These are phyloP conservation scores for Trissolcus brochymenae DNA, from an alignment of 2,888 invertebrate species.

Conservation along the genomic window DNA sequence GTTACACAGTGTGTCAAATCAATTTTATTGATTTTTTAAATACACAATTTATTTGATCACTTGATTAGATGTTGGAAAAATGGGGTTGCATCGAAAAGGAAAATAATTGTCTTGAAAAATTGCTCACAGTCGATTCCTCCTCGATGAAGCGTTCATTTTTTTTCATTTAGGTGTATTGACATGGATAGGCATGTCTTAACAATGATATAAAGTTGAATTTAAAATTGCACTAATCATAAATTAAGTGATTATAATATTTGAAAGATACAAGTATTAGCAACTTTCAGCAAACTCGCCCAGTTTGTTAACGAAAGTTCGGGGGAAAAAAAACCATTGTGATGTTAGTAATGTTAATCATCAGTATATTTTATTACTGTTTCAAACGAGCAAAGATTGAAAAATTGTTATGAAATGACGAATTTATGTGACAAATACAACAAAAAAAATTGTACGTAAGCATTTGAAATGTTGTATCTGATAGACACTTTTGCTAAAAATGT, in stretches of 20 bases:
- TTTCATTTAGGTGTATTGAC: constrained; percentile 8
- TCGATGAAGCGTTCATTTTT: constrained; percentile 6
- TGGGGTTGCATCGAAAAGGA: too few relatives aligned
- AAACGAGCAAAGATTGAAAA: constrained; percentile 49
- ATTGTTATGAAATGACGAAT: constrained; percentile 53
- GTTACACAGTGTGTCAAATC: too few relatives aligned
- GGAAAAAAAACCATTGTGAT: constrained; percentile 41
- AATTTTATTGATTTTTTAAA: too few relatives aligned
- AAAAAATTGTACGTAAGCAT: constrained; percentile 49
- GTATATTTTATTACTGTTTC: constrained; percentile 56
- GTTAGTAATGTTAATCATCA: constrained; percentile 55
- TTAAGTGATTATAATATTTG: constrained; percentile 40
- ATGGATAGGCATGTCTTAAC: constrained; percentile 32
- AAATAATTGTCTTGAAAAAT: constrained; percentile 15
- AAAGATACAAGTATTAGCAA: constrained; percentile 38
- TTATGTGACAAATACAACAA: constrained; percentile 47
- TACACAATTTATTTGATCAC: constrained; percentile 1
- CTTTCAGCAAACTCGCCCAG: constrained; percentile 34
- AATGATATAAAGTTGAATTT: constrained; percentile 32
- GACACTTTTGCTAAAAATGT: constrained; percentile 25
- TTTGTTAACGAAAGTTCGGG: constrained; percentile 40
- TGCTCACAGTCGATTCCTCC: constrained; percentile 27
- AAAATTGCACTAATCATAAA: constrained; percentile 27
- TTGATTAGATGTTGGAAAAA: too few relatives aligned
- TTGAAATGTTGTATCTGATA: constrained; percentile 42